phyloP scores from a whole-genome alignment of 2,797 vertebrate genomes.

The Spondyliosoma cantharus region DNA sequence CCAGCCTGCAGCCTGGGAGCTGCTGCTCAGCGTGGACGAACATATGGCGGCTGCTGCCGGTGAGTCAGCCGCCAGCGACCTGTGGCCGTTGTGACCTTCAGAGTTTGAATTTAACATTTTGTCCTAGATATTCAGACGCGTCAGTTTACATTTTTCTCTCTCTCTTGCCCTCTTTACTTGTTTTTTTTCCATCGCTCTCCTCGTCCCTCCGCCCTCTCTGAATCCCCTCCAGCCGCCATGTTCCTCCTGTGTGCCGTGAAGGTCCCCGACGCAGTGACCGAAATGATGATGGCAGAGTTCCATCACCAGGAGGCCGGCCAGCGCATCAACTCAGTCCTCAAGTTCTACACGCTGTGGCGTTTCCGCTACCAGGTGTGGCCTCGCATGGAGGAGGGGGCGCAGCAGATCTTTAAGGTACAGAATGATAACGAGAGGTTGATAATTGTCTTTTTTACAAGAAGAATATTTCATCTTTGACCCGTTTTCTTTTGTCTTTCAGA shows the following conservation, averaged over 20 bases:
- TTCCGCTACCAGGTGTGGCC: constrained; percentile 99
- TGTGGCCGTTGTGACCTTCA: constrained; percentile 1
- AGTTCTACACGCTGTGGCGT: constrained; percentile 98
- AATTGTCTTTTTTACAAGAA: background rate
- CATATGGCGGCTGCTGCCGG: constrained; percentile 99
- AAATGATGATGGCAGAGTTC: constrained; percentile 99
- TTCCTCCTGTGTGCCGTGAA: constrained; percentile 98
- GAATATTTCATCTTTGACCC: background rate
- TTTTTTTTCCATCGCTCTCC: background rate
- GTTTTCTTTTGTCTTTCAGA: constrained; percentile 79
- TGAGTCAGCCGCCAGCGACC: constrained; percentile 63
- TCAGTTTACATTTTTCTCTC: background rate
- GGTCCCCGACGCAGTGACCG: constrained; percentile 95
- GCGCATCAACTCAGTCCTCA: constrained; percentile 95
- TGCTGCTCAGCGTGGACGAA: constrained; percentile 96
- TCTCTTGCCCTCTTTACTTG: background rate
- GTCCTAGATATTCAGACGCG: too few species aligned
- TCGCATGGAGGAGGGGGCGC: constrained; percentile 98
- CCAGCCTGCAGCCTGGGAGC: constrained; percentile 98
- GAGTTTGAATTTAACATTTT: background rate
- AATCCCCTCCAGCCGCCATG: constrained; percentile 90
- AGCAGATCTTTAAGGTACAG: constrained; percentile 98
- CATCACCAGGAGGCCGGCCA: constrained; percentile 98
- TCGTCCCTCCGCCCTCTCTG: background rate
- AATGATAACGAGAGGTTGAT: background rate